Evolutionary conservation across 30 jellyfish, hydroid and myxozoan genomes (phyloP).

Genomic region (Pseudorhiza aurosa): DNA sequence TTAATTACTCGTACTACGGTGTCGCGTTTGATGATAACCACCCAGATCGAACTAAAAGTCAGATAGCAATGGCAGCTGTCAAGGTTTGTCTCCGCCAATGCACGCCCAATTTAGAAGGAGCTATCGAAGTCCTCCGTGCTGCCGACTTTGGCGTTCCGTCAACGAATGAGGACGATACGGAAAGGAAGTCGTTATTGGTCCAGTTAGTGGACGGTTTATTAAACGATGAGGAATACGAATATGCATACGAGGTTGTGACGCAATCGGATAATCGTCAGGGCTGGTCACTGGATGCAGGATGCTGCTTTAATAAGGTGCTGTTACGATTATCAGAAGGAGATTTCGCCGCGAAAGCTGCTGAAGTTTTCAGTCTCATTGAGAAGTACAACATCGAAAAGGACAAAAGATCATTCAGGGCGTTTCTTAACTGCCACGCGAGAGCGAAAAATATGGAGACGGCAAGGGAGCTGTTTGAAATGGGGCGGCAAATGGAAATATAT

Average conservation of each 20-base stretch:
- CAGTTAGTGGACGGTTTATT: conserved; percentile 10
- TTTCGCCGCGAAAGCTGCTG: conserved; percentile 29
- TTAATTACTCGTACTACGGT: conserved; percentile 56
- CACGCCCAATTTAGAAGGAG: conserved; percentile 62
- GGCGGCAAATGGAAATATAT: conserved; percentile 30
- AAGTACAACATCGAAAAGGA: not conserved
- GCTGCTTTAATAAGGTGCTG: conserved; percentile 17
- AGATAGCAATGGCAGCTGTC: conserved; percentile 54
- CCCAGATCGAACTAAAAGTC: conserved; percentile 34
- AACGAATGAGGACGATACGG: conserved; percentile 15
- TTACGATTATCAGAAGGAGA: conserved; percentile 18
- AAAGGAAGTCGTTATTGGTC: not conserved
- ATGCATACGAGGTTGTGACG: conserved; percentile 45
- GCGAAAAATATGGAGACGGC: conserved; percentile 14
- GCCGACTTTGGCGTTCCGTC: conserved; percentile 55
- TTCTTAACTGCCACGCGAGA: conserved; percentile 63
- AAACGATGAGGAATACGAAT: conserved; percentile 19
- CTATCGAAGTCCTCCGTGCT: conserved; percentile 67
- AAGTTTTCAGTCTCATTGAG: conserved; percentile 27
- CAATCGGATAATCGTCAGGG: not conserved
- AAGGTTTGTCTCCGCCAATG: conserved; percentile 40
- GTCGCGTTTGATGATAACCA: not conserved
- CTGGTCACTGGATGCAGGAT: not conserved
- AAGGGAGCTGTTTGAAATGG: conserved; percentile 50
- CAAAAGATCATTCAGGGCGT: conserved; percentile 31